Evolutionary conservation across 2,797 vertebrate species (phyloP).

Genomic region (Spizella passerina): DNA sequence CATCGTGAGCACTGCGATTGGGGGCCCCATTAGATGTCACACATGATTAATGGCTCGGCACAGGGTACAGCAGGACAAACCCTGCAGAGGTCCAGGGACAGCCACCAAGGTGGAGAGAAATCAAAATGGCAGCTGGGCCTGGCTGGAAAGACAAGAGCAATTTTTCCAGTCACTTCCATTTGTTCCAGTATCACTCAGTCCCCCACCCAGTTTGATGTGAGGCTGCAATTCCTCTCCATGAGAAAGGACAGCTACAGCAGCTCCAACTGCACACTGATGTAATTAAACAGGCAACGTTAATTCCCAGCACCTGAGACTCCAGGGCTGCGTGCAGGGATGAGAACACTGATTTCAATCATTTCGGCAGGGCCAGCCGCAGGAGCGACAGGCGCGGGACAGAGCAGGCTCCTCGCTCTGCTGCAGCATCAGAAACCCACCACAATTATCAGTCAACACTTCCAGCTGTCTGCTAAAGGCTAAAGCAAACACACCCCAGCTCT

Average conservation of each 20-base stretch:
- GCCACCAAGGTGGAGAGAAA: slow-evolving; percentile 13
- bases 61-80: neutral
- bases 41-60: neutral
- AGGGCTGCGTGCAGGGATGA: neutral
- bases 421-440: neutral
- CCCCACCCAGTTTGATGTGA: neutral
- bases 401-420: neutral
- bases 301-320: slow-evolving; percentile 45
- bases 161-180: slow-evolving; percentile 33
- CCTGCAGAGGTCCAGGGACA: neutral
- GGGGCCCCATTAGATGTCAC: neutral
- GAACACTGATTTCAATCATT: neutral
- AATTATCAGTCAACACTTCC: neutral
- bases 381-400: neutral
- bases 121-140: slow-evolving; percentile 20
- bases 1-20: rapidly evolving
- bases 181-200: slow-evolving; percentile 3
- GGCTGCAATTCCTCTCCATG: rapidly evolving
- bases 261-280: neutral
- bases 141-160: neutral
- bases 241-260: neutral
- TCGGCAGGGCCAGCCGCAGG: neutral
- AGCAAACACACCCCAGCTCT: neutral
- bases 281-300: neutral
- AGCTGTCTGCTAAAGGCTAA: neutral